Base-by-base conservation (phyloP, 2,888 invertebrate species). In the Pristionchus japonicus region DNA sequence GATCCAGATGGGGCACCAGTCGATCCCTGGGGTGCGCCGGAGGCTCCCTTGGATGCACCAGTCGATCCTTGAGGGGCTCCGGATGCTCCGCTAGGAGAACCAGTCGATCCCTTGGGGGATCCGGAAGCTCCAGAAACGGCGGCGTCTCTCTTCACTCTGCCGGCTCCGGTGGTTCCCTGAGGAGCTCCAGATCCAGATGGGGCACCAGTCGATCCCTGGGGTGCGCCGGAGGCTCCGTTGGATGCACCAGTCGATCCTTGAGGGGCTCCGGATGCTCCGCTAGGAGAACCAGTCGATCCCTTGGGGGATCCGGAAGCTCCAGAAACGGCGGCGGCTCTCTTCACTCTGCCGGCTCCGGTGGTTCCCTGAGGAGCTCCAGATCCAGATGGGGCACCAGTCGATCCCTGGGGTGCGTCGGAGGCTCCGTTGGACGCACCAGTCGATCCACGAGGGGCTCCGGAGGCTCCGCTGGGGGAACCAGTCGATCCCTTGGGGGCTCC, bases 321-420 rank as follows among this genome's bases (percentile, higher is more conserved):
- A 40, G 34, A 31, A 27, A 40, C 37, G 15, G 70, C 34, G 40
- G 40, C 34, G 7, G 31, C 64, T 31, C 64, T 27, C 64, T 64
- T 64, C 64, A 64, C 64, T 64, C 64, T 64, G 11, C 64, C 64
- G 15, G 64, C 64, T 64, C 64, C 64, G 40, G 70, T 40, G 34
- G 70, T 40, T 74, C 70, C 70, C 70, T 23, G n/a, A 23, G 70
- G 70, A 31, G 70, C 64, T 64, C 64, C 64, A 64, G 64, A 64
- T 13, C 31, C 64, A 13, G 13, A 15, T 11, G 64, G 31, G 15
- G 64, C 64, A 1, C 64, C 64, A 40, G 70, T 40, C 17, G 70
- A 74, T 74, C 70, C 70, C 70, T 74, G 70, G 23, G 70, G 17
- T 17, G 70, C 70, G 2, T 40, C 70, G 40, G 70, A 9, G 43